Evolutionary conservation across 2,113 vertebrate species (phyloP), one percentile per base, ranked within the genome.

Genomic region (Oryzias curvinotus): DNA sequence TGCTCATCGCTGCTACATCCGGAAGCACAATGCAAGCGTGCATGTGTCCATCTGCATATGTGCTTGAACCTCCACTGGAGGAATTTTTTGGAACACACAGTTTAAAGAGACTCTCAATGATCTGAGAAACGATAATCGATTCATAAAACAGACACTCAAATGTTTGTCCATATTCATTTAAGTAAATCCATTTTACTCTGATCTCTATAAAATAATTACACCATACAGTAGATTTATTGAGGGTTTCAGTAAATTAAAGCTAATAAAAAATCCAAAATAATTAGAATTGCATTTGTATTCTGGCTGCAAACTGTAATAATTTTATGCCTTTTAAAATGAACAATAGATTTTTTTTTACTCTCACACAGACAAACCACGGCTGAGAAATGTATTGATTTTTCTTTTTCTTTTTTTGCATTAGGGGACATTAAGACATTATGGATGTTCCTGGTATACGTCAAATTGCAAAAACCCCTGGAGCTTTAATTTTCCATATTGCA

Each of bases 41-140:
- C 16, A 72, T 2, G n/a, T 49, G 61, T 28, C 6, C 51, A 26
- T 73, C 8, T 63, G 57, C 62, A 46, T 47, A 18, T 42, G 4
- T 52, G 69, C 60, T 48, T 45, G 57, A 18, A 41, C 79, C 75
- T 73, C 48, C 60, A 43, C 44, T 30, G 46, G 69, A 72, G 66
- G 52, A 77, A 52, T 61, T 57, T 57, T 58, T 68, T 52, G 55
- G 60, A 57, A 66, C 13, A 63, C 57, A 57, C n/a, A 19, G 55
- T 71, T 15, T 16, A 36, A 47, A 47, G n/a, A 47, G 45, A 47
- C 45, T 8, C 5, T 47, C 45, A 47, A 17, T 58, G 8, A 81
- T 72, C 71, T 65, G 51, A 69, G 42, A 25, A 25, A 50, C 54
- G 50, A 71, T 78, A 43, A 71, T 71, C 70, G 68, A 57, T 25